A percentile compares a stretch with the other conserved stretches of the same genome.
Conservation (phyloP, 1,140 invertebrate genomes). For the Drosophila mauritiana region DNA sequence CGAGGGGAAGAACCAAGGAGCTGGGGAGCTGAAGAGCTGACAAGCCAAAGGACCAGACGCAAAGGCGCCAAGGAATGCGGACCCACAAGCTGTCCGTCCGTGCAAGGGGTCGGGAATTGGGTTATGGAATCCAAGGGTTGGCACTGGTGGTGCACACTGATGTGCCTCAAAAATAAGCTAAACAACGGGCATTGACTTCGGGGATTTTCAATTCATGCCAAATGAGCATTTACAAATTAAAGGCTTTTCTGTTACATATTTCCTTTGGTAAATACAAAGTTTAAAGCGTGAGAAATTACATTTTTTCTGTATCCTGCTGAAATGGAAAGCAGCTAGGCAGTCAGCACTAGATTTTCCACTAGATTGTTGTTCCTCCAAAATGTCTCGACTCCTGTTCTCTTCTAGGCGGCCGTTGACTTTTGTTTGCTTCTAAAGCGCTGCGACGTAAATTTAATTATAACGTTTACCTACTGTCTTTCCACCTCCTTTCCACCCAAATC, state of each 20-base stretch:
- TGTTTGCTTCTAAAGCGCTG: slow-evolving; percentile 60
- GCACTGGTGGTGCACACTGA: background rate
- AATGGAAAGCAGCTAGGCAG: background rate
- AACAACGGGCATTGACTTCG: too few species aligned
- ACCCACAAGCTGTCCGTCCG: slow-evolving; percentile 43
- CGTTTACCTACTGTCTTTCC: slow-evolving; percentile 59
- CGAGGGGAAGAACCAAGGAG: slow-evolving; percentile 18
- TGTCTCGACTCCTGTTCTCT: slow-evolving; percentile 17
- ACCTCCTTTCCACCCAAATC: background rate
- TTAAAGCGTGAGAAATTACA: too few species aligned
- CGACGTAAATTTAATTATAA: slow-evolving; percentile 71
- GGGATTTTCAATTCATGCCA: too few species aligned
- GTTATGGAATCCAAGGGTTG: background rate
- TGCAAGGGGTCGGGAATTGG: slow-evolving; percentile 23
- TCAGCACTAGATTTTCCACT: background rate
- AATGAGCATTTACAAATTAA: too few species aligned
- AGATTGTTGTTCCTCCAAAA: slow-evolving; percentile 22
- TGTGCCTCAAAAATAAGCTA: background rate
- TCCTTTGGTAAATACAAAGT: too few species aligned
- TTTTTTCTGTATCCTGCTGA: too few species aligned
- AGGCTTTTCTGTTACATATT: too few species aligned
- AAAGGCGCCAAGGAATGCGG: slow-evolving; percentile 59
- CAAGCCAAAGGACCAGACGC: slow-evolving; percentile 30
- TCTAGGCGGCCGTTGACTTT: slow-evolving; percentile 48
- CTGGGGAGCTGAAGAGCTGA: slow-evolving; percentile 6